These are phyloP conservation scores for Brevipalpus yothersi DNA, from an alignment of 1,140 invertebrate species.

Conservation along the genomic window DNA sequence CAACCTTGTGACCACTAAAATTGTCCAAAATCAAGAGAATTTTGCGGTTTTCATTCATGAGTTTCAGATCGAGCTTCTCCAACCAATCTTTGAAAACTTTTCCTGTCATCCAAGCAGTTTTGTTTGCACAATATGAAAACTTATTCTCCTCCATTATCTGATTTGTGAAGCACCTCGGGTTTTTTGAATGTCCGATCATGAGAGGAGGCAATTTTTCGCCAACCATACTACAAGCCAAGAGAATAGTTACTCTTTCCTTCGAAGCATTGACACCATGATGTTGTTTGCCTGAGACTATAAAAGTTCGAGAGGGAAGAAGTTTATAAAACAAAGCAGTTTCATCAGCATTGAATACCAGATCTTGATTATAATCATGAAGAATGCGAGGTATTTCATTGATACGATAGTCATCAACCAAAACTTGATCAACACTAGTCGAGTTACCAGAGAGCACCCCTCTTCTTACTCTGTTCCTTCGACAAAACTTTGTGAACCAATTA, in stretches of 20 bases:
- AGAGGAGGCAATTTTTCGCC: neutral
- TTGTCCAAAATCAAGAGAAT: neutral
- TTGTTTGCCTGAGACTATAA: slow-evolving; percentile 11
- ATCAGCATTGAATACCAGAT: slow-evolving; percentile 22
- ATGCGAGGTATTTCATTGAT: neutral
- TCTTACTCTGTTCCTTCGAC: neutral
- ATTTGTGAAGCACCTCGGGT: neutral
- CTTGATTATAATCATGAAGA: neutral
- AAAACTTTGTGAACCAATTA: neutral
- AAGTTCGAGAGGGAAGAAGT: slow-evolving; percentile 20
- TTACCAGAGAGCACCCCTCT: neutral
- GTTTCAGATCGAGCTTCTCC: neutral
- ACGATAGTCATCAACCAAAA: neutral
- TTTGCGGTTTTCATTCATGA: neutral
- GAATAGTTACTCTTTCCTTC: neutral
- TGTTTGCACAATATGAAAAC: neutral
- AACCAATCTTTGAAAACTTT: neutral
- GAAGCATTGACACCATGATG: neutral
- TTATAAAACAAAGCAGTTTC: slow-evolving; percentile 25
- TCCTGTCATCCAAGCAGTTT: neutral
- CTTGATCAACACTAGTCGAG: neutral
- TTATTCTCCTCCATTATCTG: neutral
- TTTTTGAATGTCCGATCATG: neutral
- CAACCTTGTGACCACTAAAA: neutral
- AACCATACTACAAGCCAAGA: neutral